A percentile compares a stretch with the other conserved stretches of the same genome.
Evolutionary conservation across 2,888 invertebrate genomes (phyloP).

Genomic region (Ophioninae sp.): DNA sequence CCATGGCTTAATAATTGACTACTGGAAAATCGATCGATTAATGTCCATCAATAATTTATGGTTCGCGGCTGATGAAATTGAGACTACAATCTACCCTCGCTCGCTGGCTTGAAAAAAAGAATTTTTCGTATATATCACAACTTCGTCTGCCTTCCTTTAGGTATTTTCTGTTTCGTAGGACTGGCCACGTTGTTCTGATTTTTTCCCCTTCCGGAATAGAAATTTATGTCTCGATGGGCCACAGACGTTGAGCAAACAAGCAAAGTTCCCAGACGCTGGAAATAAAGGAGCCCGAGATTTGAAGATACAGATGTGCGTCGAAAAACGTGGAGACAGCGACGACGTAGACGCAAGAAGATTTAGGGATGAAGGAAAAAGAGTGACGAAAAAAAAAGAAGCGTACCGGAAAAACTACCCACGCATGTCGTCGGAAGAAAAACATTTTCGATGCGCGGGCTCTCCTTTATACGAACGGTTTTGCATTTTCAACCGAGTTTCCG

Average conservation of each 20-base stretch:
- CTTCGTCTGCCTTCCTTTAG: neutral
- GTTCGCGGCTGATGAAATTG: too few relatives aligned
- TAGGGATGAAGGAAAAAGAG: conserved; percentile 40
- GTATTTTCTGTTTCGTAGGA: conserved; percentile 2
- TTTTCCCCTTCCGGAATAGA: conserved; percentile 48
- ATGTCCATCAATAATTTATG: too few relatives aligned
- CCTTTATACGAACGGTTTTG: neutral
- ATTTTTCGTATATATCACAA: conserved; percentile 27
- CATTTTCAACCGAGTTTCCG: neutral
- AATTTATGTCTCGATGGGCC: conserved; percentile 62
- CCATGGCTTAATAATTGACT: too few relatives aligned
- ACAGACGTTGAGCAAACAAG: conserved; percentile 65
- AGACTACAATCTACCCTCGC: neutral
- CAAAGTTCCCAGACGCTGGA: conserved; percentile 64
- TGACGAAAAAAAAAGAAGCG: conserved; percentile 36
- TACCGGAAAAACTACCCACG: conserved; percentile 26
- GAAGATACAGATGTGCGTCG: conserved; percentile 1
- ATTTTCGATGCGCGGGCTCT: neutral
- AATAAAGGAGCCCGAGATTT: conserved; percentile 47
- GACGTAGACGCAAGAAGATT: conserved; percentile 20
- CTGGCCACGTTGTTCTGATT: neutral
- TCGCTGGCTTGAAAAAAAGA: neutral
- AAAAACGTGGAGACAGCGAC: neutral
- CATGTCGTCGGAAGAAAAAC: conserved; percentile 23
- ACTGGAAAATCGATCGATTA: too few relatives aligned